Percentiles rank a stretch among this genome's conserved stretches.
phyloP scores from a whole-genome alignment of 2,888 invertebrate genomes.

The Volucella inanis region DNA sequence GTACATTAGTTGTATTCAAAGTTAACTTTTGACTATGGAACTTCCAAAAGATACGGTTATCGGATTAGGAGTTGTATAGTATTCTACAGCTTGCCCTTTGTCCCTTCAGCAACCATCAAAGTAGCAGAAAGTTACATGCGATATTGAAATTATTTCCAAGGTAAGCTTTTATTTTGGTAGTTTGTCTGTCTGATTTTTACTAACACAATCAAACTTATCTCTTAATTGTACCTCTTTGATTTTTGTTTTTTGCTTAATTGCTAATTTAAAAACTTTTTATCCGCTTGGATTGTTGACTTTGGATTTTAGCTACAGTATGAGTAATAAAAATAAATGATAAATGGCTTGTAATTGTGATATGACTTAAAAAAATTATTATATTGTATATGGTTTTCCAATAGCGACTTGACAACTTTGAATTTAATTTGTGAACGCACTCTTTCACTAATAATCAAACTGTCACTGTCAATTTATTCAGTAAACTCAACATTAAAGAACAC shows the following conservation, averaged over 20 bases:
- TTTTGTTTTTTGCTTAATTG: slow-evolving; percentile 7
- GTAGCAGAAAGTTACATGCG: not conserved
- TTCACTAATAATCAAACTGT: too few species aligned
- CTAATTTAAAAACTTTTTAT: not conserved
- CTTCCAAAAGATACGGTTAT: slow-evolving; percentile 54
- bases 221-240: slow-evolving; percentile 3
- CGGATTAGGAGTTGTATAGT: slow-evolving; percentile 52
- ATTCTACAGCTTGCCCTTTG: slow-evolving; percentile 31
- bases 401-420: too few species aligned
- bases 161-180: not conserved
- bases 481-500: too few species aligned
- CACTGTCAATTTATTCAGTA: too few species aligned
- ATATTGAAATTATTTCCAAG: slow-evolving; percentile 42
- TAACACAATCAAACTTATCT: slow-evolving; percentile 21
- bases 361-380: slow-evolving; percentile 38
- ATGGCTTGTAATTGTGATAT: slow-evolving; percentile 33
- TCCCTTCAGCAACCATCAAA: not conserved
- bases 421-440: too few species aligned
- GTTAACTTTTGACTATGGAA: slow-evolving; percentile 20
- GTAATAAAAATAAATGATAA: slow-evolving; percentile 7
- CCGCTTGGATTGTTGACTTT: too few species aligned
- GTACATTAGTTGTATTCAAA: slow-evolving; percentile 35
- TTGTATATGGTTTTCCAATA: too few species aligned
- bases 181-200: slow-evolving; percentile 8
- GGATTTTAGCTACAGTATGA: too few species aligned